phyloP scores from a whole-genome alignment of 2,113 vertebrate genomes.

The Crotalus tigris region DNA sequence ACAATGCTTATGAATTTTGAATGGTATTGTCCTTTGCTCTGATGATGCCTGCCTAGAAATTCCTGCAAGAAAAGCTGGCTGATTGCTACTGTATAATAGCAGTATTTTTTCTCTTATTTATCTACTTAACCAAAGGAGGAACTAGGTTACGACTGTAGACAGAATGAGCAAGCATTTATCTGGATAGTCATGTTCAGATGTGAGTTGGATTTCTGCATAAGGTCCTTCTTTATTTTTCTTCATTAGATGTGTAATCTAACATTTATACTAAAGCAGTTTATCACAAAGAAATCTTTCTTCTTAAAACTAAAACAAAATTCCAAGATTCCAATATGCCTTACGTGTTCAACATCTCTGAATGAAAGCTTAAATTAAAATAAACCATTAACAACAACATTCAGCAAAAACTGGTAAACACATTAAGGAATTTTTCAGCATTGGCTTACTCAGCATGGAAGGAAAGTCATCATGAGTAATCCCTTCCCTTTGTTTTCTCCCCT shows the following conservation, averaged over 20 bases:
- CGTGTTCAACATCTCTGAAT: background rate
- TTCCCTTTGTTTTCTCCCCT: background rate
- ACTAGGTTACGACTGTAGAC: background rate
- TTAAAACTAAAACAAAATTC: background rate
- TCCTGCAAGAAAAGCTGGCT: background rate
- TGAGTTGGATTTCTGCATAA: background rate
- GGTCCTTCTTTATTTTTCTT: background rate
- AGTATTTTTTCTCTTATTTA: background rate
- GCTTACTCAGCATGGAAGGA: background rate
- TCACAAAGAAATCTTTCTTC: background rate
- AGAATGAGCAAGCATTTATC: background rate
- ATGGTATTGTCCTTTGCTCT: background rate
- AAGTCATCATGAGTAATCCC: background rate
- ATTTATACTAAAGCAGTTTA: background rate
- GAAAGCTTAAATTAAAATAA: background rate
- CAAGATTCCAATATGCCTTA: background rate
- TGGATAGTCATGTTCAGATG: background rate
- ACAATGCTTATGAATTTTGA: background rate
- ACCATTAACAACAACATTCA: background rate
- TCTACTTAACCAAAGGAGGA: background rate
- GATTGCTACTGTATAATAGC: background rate
- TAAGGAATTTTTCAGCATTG: background rate
- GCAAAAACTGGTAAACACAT: background rate
- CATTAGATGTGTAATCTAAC: background rate
- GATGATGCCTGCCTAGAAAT: background rate